A percentile compares a stretch with the other conserved stretches of the same genome.
Conservation (phyloP, 2,888 invertebrate genomes). For the Erebia palarica region DNA sequence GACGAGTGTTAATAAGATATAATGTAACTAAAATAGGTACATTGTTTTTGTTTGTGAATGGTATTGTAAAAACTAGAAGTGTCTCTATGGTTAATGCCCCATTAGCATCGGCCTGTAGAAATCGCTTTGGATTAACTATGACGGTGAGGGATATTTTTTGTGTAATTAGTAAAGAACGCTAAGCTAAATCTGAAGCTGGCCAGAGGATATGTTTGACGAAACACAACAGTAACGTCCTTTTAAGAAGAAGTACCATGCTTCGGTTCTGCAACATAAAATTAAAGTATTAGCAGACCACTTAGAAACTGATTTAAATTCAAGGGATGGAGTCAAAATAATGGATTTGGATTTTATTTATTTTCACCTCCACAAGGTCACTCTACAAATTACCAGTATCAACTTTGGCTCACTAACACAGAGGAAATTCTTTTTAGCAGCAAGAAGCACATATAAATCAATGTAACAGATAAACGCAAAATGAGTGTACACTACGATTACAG, state of each 20-base stretch:
- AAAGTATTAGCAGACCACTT: too few species aligned
- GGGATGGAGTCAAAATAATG: too few species aligned
- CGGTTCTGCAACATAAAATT: too few species aligned
- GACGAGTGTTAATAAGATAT: constrained; percentile 14
- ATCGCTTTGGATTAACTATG: not conserved
- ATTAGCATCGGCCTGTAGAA: not conserved
- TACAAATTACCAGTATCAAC: too few species aligned
- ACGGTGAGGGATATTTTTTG: not conserved
- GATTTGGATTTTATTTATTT: too few species aligned
- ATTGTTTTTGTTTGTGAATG: not conserved
- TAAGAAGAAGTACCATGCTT: too few species aligned
- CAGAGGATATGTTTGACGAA: not conserved
- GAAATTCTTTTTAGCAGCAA: not conserved
- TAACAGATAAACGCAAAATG: not conserved
- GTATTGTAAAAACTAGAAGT: not conserved
- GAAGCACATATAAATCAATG: not conserved
- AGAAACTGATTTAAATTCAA: too few species aligned
- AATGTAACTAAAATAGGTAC: too few species aligned
- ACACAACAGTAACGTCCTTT: too few species aligned
- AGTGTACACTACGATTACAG: not conserved
- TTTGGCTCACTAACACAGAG: too few species aligned
- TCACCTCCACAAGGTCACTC: too few species aligned
- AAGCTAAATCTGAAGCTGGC: not conserved
- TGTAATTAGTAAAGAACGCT: not conserved
- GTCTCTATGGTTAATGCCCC: not conserved